Evolutionary conservation across 2,113 vertebrate genomes (phyloP).

Genomic region (Alosa alosa): DNA sequence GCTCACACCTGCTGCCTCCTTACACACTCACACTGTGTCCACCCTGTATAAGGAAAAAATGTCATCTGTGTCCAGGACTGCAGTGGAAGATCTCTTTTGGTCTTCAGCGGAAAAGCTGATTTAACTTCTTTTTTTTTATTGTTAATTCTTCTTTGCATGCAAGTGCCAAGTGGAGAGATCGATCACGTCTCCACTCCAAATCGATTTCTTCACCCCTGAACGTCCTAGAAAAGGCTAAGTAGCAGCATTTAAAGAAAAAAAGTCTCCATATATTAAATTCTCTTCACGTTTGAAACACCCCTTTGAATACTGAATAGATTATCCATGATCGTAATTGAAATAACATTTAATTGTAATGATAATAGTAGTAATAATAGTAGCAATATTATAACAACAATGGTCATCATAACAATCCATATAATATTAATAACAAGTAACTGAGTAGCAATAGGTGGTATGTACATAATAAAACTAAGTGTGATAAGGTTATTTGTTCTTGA

Average conservation of each 20-base stretch:
- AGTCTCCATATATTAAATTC: conserved; percentile 49
- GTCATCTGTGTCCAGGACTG: conserved; percentile 36
- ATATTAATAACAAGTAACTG: conserved; percentile 68
- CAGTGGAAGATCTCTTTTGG: conserved; percentile 41
- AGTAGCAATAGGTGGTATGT: conserved; percentile 69
- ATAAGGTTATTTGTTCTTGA: conserved; percentile 49
- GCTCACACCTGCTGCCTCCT: too few relatives aligned
- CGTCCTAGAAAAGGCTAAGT: conserved; percentile 44
- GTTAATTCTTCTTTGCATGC: conserved; percentile 43
- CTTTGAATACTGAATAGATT: conserved; percentile 61
- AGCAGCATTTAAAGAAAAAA: conserved; percentile 67
- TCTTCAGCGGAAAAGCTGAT: conserved; percentile 37
- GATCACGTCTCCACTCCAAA: conserved; percentile 28
- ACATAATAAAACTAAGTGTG: conserved; percentile 67
- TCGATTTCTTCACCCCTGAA: conserved; percentile 29
- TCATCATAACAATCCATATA: conserved; percentile 68
- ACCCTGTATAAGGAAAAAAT: neutral
- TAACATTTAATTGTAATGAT: conserved; percentile 63
- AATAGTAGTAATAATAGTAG: conserved; percentile 63
- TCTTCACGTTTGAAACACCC: conserved; percentile 59
- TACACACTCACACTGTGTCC: too few relatives aligned
- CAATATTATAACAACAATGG: conserved; percentile 52
- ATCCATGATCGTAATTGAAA: conserved; percentile 57
- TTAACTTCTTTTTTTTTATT: conserved; percentile 19
- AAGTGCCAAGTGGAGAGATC: conserved; percentile 40